These are phyloP conservation scores for Zelostemma sp. DNA, from an alignment of 1,140 invertebrate species.

Conservation along the genomic window DNA sequence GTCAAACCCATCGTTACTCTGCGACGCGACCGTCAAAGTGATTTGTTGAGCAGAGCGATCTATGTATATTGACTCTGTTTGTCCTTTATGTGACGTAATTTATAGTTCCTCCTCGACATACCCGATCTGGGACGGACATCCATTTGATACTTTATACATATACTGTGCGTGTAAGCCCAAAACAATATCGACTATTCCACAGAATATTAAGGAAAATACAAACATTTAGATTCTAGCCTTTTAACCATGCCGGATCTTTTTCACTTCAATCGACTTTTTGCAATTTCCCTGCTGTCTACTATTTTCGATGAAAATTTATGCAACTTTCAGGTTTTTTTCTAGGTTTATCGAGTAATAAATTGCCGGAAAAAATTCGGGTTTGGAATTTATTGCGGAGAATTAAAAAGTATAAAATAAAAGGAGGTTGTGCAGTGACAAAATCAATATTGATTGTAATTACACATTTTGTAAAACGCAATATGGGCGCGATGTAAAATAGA, in stretches of 20 bases:
- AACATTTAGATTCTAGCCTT: background rate
- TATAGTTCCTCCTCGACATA: conserved; percentile 41
- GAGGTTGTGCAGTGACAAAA: too few relatives aligned
- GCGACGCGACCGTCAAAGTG: conserved; percentile 12
- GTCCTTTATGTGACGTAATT: conserved; percentile 29
- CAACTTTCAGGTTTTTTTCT: too few relatives aligned
- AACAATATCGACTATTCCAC: conserved; percentile 3
- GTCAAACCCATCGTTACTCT: conserved; percentile 7
- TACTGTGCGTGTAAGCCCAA: background rate
- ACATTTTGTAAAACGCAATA: too few relatives aligned
- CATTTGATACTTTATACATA: conserved; percentile 22
- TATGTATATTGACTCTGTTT: conserved; percentile 31
- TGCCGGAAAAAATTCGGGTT: too few relatives aligned
- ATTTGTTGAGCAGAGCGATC: conserved; percentile 9
- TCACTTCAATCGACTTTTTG: background rate
- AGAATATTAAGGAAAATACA: background rate
- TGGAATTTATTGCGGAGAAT: too few relatives aligned
- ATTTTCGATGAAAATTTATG: background rate
- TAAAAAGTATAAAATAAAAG: too few relatives aligned
- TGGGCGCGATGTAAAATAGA: too few relatives aligned
- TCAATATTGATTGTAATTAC: too few relatives aligned
- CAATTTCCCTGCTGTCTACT: too few relatives aligned
- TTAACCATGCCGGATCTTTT: background rate
- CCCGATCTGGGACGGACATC: conserved; percentile 10
- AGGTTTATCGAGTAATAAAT: too few relatives aligned